Evolutionary conservation across 2,797 vertebrate species (phyloP), one percentile per base, ranked within the genome.

Genomic region (Poecilia wingei): DNA sequence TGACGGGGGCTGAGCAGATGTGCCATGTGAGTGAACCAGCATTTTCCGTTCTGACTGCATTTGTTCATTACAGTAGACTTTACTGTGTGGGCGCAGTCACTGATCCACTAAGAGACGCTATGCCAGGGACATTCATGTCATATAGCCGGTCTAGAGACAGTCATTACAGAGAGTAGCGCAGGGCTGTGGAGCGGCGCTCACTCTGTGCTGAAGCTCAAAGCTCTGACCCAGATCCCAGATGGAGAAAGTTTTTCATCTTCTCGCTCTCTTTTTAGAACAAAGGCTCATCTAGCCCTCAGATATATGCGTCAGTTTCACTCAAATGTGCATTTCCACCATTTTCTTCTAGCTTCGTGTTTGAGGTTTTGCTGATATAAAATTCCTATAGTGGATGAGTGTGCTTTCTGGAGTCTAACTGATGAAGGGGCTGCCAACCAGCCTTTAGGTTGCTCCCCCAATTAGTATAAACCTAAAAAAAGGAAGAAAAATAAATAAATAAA

Each of bases 141-240:
- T 72, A 13, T 22, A 80, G 72, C 70, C 80, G 72, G 81, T 83
- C 59, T 76, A 68, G 78, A 90, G 75, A 85, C 79, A 89, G 90
- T 87, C 82, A 71, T 87, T 91, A 83, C 86, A 82, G 88, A 80
- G 83, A 78, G 83, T 77, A 64, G 84, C 77, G 31, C 81, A 51
- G 84, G 86, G 76, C 87, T 79, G 82, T 46, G 7, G 79, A 88
- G 82, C 83, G 81, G 87, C 53, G 55, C 74, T 84, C 77, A 43
- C 57, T 72, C 78, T 74, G 78, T 47, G 61, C 87, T 31, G 87
- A 88, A 91, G 90, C 90, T 80, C 89, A 81, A 80, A 91, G 91
- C 91, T 90, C 87, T 95, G 94, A 95, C 94, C 94, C 92, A 95
- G 92, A 95, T 95, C 94, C 82, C 77, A 89, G 86, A 78, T 49